phyloP scores from a whole-genome alignment of 2,888 invertebrate species.

The Parnassius orleans region DNA sequence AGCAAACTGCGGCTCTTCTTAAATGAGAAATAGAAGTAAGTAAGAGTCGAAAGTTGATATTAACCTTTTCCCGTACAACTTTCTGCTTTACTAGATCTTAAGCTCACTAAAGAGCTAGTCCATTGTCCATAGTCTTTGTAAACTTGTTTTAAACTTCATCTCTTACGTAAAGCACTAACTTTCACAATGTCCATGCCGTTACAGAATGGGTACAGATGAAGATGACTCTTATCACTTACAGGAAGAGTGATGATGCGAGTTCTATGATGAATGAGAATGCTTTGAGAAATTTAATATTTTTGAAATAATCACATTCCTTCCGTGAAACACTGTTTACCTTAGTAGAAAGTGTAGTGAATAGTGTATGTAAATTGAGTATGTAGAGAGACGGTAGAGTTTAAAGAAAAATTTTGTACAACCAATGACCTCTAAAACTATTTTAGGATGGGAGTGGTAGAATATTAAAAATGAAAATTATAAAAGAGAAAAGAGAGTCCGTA shows the following conservation, averaged over 20 bases:
- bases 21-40: conserved; percentile 41
- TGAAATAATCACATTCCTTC: no score
- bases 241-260: neutral
- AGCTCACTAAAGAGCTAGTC: conserved; percentile 9
- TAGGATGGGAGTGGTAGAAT: no score
- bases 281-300: no score
- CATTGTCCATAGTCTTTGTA: conserved; percentile 19
- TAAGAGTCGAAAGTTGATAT: conserved; percentile 30
- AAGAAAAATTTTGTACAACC: no score
- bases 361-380: no score
- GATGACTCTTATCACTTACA: neutral
- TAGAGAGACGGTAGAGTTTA: no score
- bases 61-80: conserved; percentile 16
- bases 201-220: neutral
- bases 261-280: no score
- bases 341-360: no score
- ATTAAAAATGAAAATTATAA: no score
- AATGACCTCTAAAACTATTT: no score
- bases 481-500: no score
- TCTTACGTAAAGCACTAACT: conserved; percentile 7
- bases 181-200: neutral
- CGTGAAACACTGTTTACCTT: no score
- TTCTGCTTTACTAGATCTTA: conserved; percentile 17
- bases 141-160: conserved; percentile 18
- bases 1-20: conserved; percentile 43